Base-by-base conservation (phyloP, 2,113 vertebrate genomes). In the Nibea albiflora region DNA sequence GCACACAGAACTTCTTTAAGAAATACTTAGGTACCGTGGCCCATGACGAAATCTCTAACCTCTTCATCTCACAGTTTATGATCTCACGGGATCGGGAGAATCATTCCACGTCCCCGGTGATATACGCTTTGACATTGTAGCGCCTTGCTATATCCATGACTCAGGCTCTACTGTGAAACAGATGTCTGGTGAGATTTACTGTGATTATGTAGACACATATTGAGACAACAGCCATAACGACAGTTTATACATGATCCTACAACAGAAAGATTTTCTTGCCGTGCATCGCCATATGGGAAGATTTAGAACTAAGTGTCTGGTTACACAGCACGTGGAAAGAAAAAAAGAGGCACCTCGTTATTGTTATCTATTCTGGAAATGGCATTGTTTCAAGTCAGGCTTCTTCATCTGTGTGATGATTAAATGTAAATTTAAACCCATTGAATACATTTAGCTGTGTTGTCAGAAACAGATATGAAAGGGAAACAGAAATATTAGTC, bases 121-220 rank as follows among this genome's bases (percentile, higher is more conserved):
- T 64, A 66, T 35, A 84, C 8, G 28, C 17, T 63, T 31, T 83
- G 73, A 83, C 80, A 81, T 3, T 67, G 70, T 49, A 28, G 47
- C 70, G 14, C 39, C 64, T 39, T 8, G 11, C 47, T 69, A 3
- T 58, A 75, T 42, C 72, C 42, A 47, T 56, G 75, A 84, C 49
- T 85, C 69, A 73, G 39, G 54, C 54, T 69, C 19, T 35, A 62
- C 79, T 73, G 46, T 44, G 73, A 71, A 88, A 88, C 81, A 84
- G 67, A 88, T 81, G 84, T 80, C 78, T 67, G 82, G 0, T 17
- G 81, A 80, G 78, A 86, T 89, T 77, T 85, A 85, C 76, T 76
- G 77, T 47, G 78, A 84, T 78, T 74, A 75, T 58, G 62, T 24
- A 65, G 80, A 74, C 61, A 76, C 63, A 60, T 31, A 46, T 62